Evolutionary conservation across 2,797 vertebrate species (phyloP).

Genomic region (Lerista edwardsae): DNA sequence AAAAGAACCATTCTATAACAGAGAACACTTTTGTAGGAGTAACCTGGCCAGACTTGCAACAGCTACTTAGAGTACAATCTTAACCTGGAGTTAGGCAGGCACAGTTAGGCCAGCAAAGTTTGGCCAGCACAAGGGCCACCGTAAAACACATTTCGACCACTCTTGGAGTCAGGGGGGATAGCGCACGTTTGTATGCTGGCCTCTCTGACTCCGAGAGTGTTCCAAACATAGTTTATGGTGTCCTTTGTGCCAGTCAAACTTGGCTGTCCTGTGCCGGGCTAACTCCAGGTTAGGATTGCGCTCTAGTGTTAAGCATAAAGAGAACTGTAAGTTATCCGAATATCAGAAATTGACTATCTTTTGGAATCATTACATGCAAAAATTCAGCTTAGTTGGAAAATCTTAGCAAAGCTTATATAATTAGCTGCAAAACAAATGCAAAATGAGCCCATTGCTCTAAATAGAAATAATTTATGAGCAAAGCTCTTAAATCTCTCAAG

Average conservation of each 20-base stretch:
- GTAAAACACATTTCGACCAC: too few species aligned
- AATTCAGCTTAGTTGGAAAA: background rate
- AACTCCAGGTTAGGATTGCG: too few species aligned
- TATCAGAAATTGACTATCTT: background rate
- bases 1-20: background rate
- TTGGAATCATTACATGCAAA: accelerated
- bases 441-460: background rate
- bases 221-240: too few species aligned
- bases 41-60: too few species aligned
- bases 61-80: background rate
- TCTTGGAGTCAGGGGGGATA: too few species aligned
- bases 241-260: too few species aligned
- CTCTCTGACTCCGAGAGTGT: too few species aligned
- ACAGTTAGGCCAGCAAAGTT: too few species aligned
- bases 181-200: too few species aligned
- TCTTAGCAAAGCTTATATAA: background rate
- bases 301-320: background rate
- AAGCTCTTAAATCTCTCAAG: background rate
- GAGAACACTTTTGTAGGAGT: background rate
- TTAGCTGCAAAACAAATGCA: background rate
- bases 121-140: too few species aligned
- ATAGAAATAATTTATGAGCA: background rate
- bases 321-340: background rate
- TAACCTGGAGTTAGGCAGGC: too few species aligned
- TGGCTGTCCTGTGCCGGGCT: too few species aligned